Evolutionary conservation across 2,888 invertebrate genomes (phyloP), one percentile per base, ranked within the genome.

Genomic region (Portevinia maculata): DNA sequence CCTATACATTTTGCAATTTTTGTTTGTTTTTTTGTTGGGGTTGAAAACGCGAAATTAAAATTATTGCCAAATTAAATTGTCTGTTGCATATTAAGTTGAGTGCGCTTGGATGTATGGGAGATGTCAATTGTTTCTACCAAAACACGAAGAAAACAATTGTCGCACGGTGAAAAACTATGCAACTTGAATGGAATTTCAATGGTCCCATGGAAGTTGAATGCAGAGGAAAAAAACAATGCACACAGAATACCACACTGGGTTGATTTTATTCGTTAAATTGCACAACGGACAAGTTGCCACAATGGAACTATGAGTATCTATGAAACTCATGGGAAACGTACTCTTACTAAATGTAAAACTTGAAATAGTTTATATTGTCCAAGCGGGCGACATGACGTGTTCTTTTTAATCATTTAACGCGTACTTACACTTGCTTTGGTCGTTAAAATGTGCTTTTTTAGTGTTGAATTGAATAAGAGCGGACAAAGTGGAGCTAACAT

Each of bases 41-140:
- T 62, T 70, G 15, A 34, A 67, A 21, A 44, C 21, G 7, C 28
- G 15, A 71, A 44, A 37, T 53, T 46, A 48, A 69, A 69, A 55
- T 60, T 39, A 78, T 78, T 83, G 48, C 59, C 39, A 81, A 81
- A 81, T 71, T 65, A 48, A 71, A 81, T 70, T 81, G 81, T 76
- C 70, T 70, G 53, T 76, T 70, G 70, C 70, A 70, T 76, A 46
- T 64, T 75, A 65, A 75, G 52, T 52, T 62, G 50, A 62, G 44
- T 74, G 75, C 44, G 32, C 34, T 52, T 11, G 34, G 21, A 32
- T 53, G 39, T 65, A 30, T 30, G 13, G 5, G 52, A 39, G 41
- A 52, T 34, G 50, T 39, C 48, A 55, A 57, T 57, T 70, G 41
- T 70, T 46, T 64, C 8, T 8, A 30, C 41, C 15, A 41, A n/a